phyloP scores from a whole-genome alignment of 2,113 vertebrate species.

The Atherinomorus stipes region DNA sequence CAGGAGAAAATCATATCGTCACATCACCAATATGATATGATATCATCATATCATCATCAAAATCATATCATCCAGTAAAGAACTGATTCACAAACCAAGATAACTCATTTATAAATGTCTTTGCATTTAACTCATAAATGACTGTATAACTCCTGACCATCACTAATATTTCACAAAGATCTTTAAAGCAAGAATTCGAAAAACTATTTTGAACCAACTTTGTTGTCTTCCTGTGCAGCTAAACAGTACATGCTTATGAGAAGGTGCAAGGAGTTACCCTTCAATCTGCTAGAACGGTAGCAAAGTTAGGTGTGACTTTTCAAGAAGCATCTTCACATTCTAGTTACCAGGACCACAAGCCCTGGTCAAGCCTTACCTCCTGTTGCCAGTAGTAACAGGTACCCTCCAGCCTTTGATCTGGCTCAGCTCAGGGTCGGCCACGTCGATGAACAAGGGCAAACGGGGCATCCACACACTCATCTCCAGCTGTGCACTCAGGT shows the following conservation, averaged over 20 bases:
- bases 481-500: constrained; percentile 89
- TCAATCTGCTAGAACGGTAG: background rate
- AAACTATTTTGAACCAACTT: no score
- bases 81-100: background rate
- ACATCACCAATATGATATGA: no score
- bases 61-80: no score
- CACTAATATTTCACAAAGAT: background rate
- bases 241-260: background rate
- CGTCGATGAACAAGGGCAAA: constrained; percentile 89
- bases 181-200: no score
- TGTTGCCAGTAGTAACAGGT: constrained; percentile 86
- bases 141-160: background rate
- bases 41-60: no score
- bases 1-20: no score
- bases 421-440: constrained; percentile 92
- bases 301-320: background rate
- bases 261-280: background rate
- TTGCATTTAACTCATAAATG: background rate
- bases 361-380: constrained; percentile 81
- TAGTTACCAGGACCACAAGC: background rate
- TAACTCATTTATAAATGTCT: background rate
- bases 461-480: constrained; percentile 94
- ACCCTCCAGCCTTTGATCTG: constrained; percentile 98
- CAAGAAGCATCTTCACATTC: background rate
- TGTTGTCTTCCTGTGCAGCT: no score